Percentiles rank a stretch among this genome's conserved stretches.
These are phyloP conservation scores for Ranitomeya variabilis DNA, from an alignment of 2,113 vertebrate species.

Conservation along the genomic window DNA sequence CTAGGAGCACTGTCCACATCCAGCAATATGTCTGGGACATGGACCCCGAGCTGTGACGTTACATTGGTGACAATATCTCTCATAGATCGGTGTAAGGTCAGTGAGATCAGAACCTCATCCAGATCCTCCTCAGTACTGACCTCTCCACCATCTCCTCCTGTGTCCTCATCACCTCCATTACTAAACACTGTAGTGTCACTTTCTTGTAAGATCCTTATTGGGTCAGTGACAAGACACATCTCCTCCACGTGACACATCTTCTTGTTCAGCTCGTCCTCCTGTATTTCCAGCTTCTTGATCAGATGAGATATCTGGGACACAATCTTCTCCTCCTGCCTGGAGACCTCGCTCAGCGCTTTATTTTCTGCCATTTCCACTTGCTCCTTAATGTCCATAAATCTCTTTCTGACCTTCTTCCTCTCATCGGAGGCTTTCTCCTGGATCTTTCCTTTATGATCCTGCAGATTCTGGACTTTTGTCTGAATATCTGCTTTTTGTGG, in stretches of 20 bases:
- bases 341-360: neutral
- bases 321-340: neutral
- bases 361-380: too few relatives aligned
- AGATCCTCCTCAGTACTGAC: neutral
- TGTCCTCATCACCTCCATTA: neutral
- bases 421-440: too few relatives aligned
- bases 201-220: neutral
- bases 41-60: neutral
- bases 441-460: too few relatives aligned
- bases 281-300: neutral
- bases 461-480: too few relatives aligned
- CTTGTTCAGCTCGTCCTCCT: neutral
- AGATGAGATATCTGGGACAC: neutral
- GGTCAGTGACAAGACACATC: neutral
- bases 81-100: neutral
- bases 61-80: neutral
- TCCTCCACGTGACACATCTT: neutral
- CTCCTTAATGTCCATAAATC: too few relatives aligned
- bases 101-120: conserved; percentile 25
- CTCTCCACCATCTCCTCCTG: neutral
- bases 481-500: too few relatives aligned
- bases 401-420: too few relatives aligned
- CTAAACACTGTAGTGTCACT: neutral
- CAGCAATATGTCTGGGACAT: conserved; percentile 3
- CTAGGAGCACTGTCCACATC: neutral